Evolutionary conservation across 92 coral and sea anemone genomes (phyloP).

Genomic region (Pocillopora grandis): DNA sequence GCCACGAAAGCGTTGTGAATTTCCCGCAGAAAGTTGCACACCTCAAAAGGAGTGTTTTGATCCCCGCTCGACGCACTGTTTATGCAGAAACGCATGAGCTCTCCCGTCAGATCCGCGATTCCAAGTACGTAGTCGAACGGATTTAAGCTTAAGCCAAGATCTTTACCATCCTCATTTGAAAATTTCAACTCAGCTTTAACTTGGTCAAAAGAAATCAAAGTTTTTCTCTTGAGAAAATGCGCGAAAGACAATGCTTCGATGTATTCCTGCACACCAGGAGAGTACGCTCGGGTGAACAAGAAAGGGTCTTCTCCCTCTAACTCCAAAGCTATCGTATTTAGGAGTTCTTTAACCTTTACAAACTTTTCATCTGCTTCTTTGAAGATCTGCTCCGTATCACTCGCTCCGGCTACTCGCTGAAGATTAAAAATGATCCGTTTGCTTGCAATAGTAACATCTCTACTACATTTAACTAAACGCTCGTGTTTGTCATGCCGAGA

Average conservation of each 20-base stretch:
- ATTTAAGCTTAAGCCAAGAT: constrained; percentile 51
- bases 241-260: constrained; percentile 84
- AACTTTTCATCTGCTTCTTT: no score
- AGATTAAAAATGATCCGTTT: constrained; percentile 82
- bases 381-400: constrained; percentile 52
- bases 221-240: constrained; percentile 68
- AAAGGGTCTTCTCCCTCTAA: constrained; percentile 81
- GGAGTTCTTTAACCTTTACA: no score
- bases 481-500: constrained; percentile 87
- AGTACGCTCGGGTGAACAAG: constrained; percentile 76
- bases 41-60: constrained; percentile 67
- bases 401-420: constrained; percentile 78
- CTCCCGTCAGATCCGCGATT: constrained; percentile 97
- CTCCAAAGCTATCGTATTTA: constrained; percentile 85
- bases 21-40: constrained; percentile 74
- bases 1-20: constrained; percentile 76
- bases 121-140: constrained; percentile 89
- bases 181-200: constrained; percentile 61
- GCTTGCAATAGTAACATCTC: constrained; percentile 93
- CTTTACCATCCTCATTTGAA: constrained; percentile 40
- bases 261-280: constrained; percentile 95
- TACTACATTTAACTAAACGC: constrained; percentile 89
- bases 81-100: constrained; percentile 88
- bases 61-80: constrained; percentile 93
- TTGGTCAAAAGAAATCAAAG: constrained; percentile 70